These are phyloP conservation scores for Dolichoris vasculosae DNA, from an alignment of 1,140 invertebrate species.

Conservation along the genomic window DNA sequence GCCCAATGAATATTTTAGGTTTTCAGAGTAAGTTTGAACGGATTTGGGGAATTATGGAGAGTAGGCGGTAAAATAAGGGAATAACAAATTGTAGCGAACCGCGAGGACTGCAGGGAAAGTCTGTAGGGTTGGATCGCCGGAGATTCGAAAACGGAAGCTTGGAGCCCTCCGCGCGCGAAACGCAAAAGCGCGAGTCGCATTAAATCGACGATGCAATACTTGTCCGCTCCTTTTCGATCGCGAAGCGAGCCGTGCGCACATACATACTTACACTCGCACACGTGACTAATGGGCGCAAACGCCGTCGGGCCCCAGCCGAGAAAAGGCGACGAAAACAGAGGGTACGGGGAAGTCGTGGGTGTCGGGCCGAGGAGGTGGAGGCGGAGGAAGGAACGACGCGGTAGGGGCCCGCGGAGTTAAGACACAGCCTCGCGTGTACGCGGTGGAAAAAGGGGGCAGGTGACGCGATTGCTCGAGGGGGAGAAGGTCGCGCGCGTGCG, in stretches of 20 bases:
- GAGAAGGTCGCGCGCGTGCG: slow-evolving; percentile 55
- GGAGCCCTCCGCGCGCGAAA: no score
- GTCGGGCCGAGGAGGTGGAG: background rate
- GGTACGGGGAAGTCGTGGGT: slow-evolving; percentile 41
- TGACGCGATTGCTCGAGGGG: slow-evolving; percentile 50
- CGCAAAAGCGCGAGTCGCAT: background rate
- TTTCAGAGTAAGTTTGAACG: no score
- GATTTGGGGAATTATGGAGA: no score
- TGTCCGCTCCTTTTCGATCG: background rate
- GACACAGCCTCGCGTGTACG: background rate
- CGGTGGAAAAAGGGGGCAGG: slow-evolving; percentile 50
- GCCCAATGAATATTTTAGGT: no score
- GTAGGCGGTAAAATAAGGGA: no score
- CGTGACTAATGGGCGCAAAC: slow-evolving; percentile 41
- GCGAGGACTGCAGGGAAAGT: no score
- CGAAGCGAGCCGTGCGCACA: background rate
- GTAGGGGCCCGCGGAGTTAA: slow-evolving; percentile 10
- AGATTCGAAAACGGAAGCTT: background rate
- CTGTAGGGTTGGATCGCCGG: no score
- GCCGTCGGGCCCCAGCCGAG: slow-evolving; percentile 21
- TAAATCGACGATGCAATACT: background rate
- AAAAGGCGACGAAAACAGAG: slow-evolving; percentile 38
- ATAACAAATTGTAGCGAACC: no score
- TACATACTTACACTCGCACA: background rate
- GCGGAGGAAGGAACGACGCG: background rate